A percentile compares a stretch with the other conserved stretches of the same genome.
Conservation (phyloP, 2,888 invertebrate species). For the Mellilla xanthometata region DNA sequence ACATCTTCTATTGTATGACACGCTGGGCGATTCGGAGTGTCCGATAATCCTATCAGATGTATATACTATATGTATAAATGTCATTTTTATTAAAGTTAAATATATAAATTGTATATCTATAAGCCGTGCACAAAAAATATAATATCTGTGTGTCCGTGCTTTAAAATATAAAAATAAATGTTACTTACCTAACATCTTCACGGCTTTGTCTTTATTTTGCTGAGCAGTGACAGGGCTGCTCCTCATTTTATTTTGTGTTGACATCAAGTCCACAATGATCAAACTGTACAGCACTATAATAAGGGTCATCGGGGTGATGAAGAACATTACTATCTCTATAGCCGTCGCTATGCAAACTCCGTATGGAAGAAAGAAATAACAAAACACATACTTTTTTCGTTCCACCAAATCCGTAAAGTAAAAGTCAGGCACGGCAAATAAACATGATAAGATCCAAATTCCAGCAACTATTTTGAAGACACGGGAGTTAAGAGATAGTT, state of each 20-base stretch:
- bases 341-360: slow-evolving; percentile 61
- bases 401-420: slow-evolving; percentile 62
- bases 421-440: slow-evolving; percentile 87
- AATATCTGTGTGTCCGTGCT: no score
- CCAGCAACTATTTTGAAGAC: slow-evolving; percentile 87
- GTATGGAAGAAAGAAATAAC: slow-evolving; percentile 56
- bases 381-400: slow-evolving; percentile 59
- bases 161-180: no score
- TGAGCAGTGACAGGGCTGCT: slow-evolving; percentile 69
- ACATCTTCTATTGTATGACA: no score
- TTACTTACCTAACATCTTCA: slow-evolving; percentile 89
- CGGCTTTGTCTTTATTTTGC: slow-evolving; percentile 82
- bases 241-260: slow-evolving; percentile 79
- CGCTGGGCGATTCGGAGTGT: no score
- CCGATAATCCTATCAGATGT: no score
- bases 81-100: no score
- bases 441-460: slow-evolving; percentile 89
- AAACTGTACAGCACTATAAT: slow-evolving; percentile 91
- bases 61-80: no score
- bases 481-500: slow-evolving; percentile 89
- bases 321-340: slow-evolving; percentile 89
- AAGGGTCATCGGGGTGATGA: slow-evolving; percentile 91
- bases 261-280: slow-evolving; percentile 86
- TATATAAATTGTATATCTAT: no score
- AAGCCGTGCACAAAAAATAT: no score